Percentiles rank a stretch among this genome's conserved stretches.
These are phyloP conservation scores for Physocephala rufipes DNA, from an alignment of 2,888 invertebrate species.

Conservation along the genomic window DNA sequence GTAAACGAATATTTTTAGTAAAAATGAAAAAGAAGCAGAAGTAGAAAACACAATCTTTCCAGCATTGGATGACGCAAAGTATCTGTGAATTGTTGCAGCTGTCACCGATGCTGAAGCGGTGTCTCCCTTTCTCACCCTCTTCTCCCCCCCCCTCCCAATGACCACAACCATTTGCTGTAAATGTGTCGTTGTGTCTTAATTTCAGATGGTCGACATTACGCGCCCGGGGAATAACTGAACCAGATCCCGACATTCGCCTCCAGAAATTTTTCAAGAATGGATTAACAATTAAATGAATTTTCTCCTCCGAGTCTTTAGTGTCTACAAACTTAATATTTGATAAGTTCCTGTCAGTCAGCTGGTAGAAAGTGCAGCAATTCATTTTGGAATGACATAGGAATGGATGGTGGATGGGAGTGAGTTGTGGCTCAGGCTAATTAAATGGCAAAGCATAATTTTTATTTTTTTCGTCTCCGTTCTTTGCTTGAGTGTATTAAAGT, in stretches of 20 bases:
- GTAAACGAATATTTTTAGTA: not conserved
- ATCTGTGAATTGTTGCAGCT: not conserved
- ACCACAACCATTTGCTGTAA: no score
- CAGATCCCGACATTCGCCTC: not conserved
- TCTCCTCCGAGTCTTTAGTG: not conserved
- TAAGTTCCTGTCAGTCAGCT: conserved; percentile 34
- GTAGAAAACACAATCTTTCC: not conserved
- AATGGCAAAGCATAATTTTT: not conserved
- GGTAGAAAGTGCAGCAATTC: no score
- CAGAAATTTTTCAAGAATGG: conserved; percentile 29
- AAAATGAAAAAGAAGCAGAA: not conserved
- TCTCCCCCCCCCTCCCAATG: not conserved
- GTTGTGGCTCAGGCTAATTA: not conserved
- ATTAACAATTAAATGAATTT: conserved; percentile 37
- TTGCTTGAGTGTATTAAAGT: no score
- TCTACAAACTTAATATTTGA: not conserved
- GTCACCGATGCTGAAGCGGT: not conserved
- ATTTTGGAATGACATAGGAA: conserved; percentile 1
- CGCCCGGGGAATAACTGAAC: not conserved
- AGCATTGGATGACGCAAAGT: no score
- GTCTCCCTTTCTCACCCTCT: not conserved
- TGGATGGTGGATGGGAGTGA: not conserved
- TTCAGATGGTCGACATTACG: not conserved
- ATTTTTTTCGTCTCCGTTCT: no score
- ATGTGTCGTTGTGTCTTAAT: no score